These are phyloP conservation scores for Pseudolycoriella hygida DNA, from an alignment of 2,888 invertebrate species.

Conservation along the genomic window DNA sequence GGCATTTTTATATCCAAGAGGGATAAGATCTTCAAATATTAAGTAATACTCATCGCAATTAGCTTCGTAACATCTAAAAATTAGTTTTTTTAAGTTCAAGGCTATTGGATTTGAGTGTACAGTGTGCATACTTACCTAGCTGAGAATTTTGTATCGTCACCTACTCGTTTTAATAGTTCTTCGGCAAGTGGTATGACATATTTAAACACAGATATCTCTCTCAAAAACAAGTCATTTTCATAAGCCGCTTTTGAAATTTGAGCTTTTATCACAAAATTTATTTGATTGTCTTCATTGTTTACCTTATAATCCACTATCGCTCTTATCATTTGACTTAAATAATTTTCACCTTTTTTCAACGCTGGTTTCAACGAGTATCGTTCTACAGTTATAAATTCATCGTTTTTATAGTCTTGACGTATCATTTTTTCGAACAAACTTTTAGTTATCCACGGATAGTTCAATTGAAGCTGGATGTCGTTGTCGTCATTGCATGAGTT, in stretches of 20 bases:
- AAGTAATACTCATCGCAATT: not conserved
- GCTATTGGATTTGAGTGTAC: no score
- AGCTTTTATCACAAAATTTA: conserved; percentile 1
- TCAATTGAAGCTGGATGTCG: no score
- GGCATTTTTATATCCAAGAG: not conserved
- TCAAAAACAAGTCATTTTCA: not conserved
- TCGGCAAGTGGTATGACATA: not conserved
- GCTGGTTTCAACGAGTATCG: not conserved
- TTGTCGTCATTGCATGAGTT: no score
- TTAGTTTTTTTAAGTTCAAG: not conserved
- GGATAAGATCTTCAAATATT: conserved; percentile 2
- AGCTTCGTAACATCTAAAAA: not conserved
- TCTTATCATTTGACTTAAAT: not conserved
- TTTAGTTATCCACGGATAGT: conserved; percentile 1
- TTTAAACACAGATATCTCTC: not conserved
- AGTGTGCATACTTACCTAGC: not conserved
- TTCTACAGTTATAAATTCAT: not conserved
- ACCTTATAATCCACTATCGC: not conserved
- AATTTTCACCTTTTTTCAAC: conserved; percentile 3
- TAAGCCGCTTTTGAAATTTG: not conserved
- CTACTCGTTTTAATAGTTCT: not conserved
- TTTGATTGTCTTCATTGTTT: not conserved
- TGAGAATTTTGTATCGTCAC: conserved; percentile 1
- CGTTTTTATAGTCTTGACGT: not conserved
- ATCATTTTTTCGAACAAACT: not conserved